These are phyloP conservation scores for Elmis aenea DNA, from an alignment of 2,888 invertebrate genomes.

Conservation along the genomic window DNA sequence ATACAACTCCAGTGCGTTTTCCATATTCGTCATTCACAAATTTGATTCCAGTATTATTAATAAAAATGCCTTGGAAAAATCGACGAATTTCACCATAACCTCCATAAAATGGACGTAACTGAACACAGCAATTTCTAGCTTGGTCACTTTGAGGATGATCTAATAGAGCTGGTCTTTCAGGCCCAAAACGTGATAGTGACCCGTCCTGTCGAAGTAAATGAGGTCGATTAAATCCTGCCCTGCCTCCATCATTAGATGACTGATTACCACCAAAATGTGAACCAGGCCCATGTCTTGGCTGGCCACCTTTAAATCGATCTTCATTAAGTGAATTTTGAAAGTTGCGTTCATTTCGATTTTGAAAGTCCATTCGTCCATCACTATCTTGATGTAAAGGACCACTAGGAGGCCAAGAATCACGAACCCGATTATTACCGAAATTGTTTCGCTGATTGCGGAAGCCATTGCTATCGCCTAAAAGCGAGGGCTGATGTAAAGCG, in stretches of 20 bases:
- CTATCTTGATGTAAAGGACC: conserved; percentile 11
- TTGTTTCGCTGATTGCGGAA: conserved; percentile 8
- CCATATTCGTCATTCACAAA: conserved; percentile 78
- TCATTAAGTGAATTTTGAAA: too few species aligned
- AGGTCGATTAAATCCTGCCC: background rate
- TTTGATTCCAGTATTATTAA: conserved; percentile 80
- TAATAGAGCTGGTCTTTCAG: background rate
- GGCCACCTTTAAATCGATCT: background rate
- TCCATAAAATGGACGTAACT: conserved; percentile 66
- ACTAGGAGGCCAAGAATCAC: conserved; percentile 8
- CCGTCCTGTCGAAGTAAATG: background rate
- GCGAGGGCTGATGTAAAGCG: conserved; percentile 43
- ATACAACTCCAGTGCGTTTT: conserved; percentile 72
- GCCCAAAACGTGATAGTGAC: background rate
- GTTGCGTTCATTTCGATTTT: conserved; percentile 15
- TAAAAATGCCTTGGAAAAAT: conserved; percentile 70
- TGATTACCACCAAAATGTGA: background rate
- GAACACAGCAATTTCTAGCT: conserved; percentile 55
- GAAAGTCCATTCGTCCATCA: conserved; percentile 23
- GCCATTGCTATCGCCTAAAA: conserved; percentile 8
- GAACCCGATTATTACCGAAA: conserved; percentile 4
- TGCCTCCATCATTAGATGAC: background rate
- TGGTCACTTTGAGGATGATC: conserved; percentile 4
- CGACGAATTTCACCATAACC: conserved; percentile 76
- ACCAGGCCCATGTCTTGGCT: background rate